Evolutionary conservation across 2,113 vertebrate species (phyloP), one percentile per base, ranked within the genome.

Genomic region (Oceanodroma tethys): DNA sequence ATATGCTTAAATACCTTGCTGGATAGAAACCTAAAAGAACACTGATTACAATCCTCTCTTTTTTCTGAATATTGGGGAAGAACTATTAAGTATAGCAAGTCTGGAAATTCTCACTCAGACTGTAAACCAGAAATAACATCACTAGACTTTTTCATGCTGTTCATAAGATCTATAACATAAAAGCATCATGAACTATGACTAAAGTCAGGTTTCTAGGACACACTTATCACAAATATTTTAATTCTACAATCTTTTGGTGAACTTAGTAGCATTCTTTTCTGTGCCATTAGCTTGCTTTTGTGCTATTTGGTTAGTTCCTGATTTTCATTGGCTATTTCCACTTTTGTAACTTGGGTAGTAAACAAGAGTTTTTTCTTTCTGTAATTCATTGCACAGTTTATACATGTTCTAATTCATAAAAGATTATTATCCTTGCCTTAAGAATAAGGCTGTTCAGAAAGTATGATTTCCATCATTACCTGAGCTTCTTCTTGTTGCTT

Each of bases 401-500:
- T 38, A 43, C 0, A 0, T 63, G 4, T 85, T 86, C 27, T 60
- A 78, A 62, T 73, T 83, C 23, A 50, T 45, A 55, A 19, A 70
- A 78, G 1, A 20, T 71, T 65, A 74, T 74, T 87, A 53, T 25
- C 29, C 32, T 88, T 90, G 30, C 42, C 19, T 32, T 42, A 92
- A 59, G 45, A 90, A 56, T 42, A 88, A 82, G 9, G 2, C 6
- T 76, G 22, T 78, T 81, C 42, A 73, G 63, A 63, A 95, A 79
- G 16, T 38, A 81, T 1, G 56, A 17, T 63, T 86, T 94, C 40
- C 10, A 19, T 68, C 36, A 76, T 63, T 80, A 99, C 99, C 99
- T 99, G 99, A 73, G 98, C 98, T 32, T 99, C 99, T 87, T 99
- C 99, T 65, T 99, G 99, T 72, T 99, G 99, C 52, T 95, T 99